phyloP scores from a whole-genome alignment of 1,140 invertebrate species.

The Heliothis virescens region DNA sequence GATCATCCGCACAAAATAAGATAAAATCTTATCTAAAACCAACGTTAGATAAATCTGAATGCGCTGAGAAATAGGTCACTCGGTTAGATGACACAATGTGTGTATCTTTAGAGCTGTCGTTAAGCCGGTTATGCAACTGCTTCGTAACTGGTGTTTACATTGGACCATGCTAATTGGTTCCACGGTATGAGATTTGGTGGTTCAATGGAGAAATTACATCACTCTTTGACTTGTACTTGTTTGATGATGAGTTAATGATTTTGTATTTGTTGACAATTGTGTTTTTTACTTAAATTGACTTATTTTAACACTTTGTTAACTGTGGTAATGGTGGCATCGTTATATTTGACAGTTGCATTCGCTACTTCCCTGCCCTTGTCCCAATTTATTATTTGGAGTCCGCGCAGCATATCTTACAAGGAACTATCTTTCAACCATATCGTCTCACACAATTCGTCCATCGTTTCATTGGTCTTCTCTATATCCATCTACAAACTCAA shows the following conservation, averaged over 20 bases:
- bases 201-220: constrained; percentile 7
- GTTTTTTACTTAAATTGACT: too few species aligned
- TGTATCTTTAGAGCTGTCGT: constrained; percentile 35
- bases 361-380: too few species aligned
- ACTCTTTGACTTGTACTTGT: background rate
- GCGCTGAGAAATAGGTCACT: constrained; percentile 25
- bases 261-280: background rate
- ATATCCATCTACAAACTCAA: too few species aligned
- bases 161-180: background rate
- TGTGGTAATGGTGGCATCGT: too few species aligned
- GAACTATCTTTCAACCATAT: too few species aligned
- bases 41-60: constrained; percentile 5
- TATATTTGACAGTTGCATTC: too few species aligned
- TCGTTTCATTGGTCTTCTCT: too few species aligned
- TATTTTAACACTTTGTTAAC: too few species aligned
- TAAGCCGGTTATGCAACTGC: constrained; percentile 23
- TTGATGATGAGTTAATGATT: background rate
- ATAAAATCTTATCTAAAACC: constrained; percentile 20
- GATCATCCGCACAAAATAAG: background rate
- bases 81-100: constrained; percentile 34
- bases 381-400: too few species aligned
- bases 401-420: too few species aligned
- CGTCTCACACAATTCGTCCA: too few species aligned
- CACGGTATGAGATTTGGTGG: background rate
- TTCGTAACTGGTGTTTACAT: constrained; percentile 24